These are phyloP conservation scores for Limnothrissa miodon DNA, from an alignment of 2,113 vertebrate species.

Conservation along the genomic window DNA sequence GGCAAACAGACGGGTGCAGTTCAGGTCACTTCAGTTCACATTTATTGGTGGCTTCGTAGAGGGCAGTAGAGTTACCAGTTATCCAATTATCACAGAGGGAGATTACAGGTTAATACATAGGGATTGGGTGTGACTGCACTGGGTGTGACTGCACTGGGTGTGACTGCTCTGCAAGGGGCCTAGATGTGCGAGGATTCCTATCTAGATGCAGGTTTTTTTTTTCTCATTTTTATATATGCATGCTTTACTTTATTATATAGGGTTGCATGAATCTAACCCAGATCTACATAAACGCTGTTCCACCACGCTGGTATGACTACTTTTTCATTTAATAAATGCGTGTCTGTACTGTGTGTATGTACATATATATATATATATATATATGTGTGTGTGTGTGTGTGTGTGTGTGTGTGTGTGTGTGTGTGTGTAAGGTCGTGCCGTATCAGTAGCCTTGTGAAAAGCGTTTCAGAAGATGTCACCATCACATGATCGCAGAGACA, in stretches of 20 bases:
- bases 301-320: no score
- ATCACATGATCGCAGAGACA: neutral
- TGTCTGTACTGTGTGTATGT: neutral
- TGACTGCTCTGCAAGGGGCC: no score
- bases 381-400: constrained; percentile 5
- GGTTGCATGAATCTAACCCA: no score
- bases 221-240: neutral
- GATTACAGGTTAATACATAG: neutral
- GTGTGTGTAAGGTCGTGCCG: neutral
- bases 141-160: neutral
- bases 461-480: neutral
- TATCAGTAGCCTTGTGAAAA: neutral
- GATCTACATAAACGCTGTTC: no score
- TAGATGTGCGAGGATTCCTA: neutral
- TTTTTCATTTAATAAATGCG: neutral
- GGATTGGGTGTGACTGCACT: neutral
- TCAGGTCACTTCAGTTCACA: no score
- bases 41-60: neutral
- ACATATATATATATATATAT: constrained; percentile 20
- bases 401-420: neutral
- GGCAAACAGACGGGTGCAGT: no score
- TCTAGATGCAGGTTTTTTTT: neutral
- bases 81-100: neutral
- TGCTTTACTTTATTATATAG: no score
- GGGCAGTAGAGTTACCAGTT: neutral